Evolutionary conservation across 2,113 vertebrate genomes (phyloP), one percentile per base, ranked within the genome.

Genomic region (Polypterus bichir): DNA sequence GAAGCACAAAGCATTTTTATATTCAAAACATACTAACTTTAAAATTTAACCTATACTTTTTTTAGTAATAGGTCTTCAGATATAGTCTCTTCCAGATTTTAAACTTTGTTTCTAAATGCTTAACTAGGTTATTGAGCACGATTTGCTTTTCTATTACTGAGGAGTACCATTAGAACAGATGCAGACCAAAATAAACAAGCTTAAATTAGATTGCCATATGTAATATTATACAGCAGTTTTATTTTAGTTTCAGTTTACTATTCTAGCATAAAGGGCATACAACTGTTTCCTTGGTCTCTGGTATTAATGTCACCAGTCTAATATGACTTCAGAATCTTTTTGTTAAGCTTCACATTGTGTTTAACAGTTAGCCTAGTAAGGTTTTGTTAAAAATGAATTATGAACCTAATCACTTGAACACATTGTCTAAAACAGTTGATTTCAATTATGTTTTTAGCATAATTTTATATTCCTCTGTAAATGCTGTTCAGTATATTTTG

Each of bases 161-260:
- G 80, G 76, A 74, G 54, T 63, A 54, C 44, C 56, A 74, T 70
- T 74, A 69, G 68, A 86, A 68, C 75, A 80, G 77, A 80, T 83
- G 81, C 77, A 79, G 70, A 71, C 73, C 64, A 72, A 74, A 85
- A 77, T 81, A 84, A 74, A 65, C 68, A 46, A 62, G 72, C 72
- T 85, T 83, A 79, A 87, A 90, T 81, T 82, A 79, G 75, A 72
- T 70, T 59, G 71, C 61, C 69, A 57, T 81, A 78, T 89, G 84
- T 85, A 89, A 87, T 77, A 65, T 73, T 88, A 87, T 79, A 80
- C 83, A 77, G 74, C 57, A 71, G 74, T 81, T 81, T 83, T 81
- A 84, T 86, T 80, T 81, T 79, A 76, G 72, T 76, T 76, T 76
- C 64, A 66, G 67, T 71, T 73, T 79, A 71, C 67, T 73, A 64